Evolutionary conservation across 2,113 vertebrate species (phyloP).

Genomic region (Malurus cyaneus): DNA sequence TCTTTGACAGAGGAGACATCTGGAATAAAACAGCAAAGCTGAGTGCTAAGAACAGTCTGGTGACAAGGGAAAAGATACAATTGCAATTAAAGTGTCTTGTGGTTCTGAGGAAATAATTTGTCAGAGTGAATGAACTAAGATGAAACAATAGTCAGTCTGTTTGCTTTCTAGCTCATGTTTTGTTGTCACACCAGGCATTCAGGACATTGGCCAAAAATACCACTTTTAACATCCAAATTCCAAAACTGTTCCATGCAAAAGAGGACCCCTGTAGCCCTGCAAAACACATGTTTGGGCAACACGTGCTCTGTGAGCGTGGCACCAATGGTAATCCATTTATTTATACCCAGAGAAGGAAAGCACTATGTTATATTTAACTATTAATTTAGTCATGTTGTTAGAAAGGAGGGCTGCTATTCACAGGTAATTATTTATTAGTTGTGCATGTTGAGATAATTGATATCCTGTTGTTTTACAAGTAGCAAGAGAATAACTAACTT

Average conservation of each 20-base stretch:
- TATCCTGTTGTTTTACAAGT: not conserved
- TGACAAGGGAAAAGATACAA: not conserved
- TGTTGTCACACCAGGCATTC: not conserved
- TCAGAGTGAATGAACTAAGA: not conserved
- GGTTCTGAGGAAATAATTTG: not conserved
- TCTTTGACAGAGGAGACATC: not conserved
- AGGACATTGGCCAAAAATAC: not conserved
- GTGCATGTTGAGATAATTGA: not conserved
- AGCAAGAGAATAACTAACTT: not conserved
- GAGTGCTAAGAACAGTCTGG: not conserved
- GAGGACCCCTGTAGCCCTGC: not conserved
- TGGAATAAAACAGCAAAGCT: not conserved
- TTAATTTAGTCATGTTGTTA: not conserved
- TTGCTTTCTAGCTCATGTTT: not conserved
- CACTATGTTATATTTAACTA: not conserved
- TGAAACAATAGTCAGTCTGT: not conserved
- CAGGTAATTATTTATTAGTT: not conserved
- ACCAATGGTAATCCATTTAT: not conserved
- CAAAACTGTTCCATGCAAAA: not conserved
- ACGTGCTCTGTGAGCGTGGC: not conserved
- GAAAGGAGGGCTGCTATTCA: not conserved
- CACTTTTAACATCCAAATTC: not conserved
- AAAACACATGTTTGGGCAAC: not conserved
- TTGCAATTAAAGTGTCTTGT: not conserved
- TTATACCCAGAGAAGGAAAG: not conserved